phyloP scores from a whole-genome alignment of 2,888 invertebrate genomes.

The Idaea biselata region DNA sequence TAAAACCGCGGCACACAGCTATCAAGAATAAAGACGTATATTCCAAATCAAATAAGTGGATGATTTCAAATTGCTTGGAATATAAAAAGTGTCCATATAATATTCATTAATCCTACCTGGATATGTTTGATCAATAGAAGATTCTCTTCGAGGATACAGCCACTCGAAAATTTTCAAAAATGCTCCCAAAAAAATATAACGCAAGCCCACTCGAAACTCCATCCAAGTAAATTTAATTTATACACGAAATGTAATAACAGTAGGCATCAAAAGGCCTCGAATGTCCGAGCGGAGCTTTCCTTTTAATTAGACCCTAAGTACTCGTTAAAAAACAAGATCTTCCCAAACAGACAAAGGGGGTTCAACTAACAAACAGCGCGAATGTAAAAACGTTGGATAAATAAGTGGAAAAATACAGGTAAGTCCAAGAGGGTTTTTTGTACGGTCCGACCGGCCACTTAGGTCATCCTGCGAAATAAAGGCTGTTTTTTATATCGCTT shows the following conservation, averaged over 20 bases:
- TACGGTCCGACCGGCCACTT: conserved; percentile 78
- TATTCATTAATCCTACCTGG: conserved; percentile 15
- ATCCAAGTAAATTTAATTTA: conserved; percentile 76
- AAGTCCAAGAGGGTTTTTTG: conserved; percentile 78
- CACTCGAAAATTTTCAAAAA: conserved; percentile 61
- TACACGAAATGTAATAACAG: conserved; percentile 77
- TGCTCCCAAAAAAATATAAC: conserved; percentile 52
- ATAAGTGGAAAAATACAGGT: conserved; percentile 81
- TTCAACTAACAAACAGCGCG: conserved; percentile 74
- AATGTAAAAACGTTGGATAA: conserved; percentile 79
- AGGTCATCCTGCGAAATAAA: conserved; percentile 81
- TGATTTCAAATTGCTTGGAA: neutral
- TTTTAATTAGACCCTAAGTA: conserved; percentile 80
- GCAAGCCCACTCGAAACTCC: conserved; percentile 67
- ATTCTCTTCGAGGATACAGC: conserved; percentile 39
- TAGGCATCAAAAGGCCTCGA: conserved; percentile 77
- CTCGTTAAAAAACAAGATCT: conserved; percentile 80
- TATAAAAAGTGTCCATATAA: neutral
- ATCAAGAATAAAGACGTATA: neutral
- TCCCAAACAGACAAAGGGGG: conserved; percentile 73
- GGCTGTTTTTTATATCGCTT: conserved; percentile 78
- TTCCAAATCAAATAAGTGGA: neutral
- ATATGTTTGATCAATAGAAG: conserved; percentile 34
- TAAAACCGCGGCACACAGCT: no score
- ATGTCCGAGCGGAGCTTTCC: conserved; percentile 75